These are phyloP conservation scores for Aporrectodea caliginosa DNA, from an alignment of 1,140 invertebrate species.

Conservation along the genomic window DNA sequence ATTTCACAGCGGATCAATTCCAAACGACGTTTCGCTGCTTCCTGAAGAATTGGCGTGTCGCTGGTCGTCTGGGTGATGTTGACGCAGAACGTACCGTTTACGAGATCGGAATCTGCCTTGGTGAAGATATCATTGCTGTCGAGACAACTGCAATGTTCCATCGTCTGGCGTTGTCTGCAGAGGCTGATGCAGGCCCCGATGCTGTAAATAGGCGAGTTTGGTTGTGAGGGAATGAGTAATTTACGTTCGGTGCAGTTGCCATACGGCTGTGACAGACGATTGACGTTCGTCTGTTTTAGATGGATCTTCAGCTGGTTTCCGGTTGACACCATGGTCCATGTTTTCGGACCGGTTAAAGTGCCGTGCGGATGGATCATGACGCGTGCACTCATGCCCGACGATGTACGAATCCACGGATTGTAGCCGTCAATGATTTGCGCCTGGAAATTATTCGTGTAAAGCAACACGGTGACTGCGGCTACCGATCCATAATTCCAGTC, in stretches of 20 bases:
- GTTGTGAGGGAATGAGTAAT: not conserved
- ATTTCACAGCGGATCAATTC: no score
- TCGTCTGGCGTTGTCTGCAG: not conserved
- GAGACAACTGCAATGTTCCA: not conserved
- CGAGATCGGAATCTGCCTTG: not conserved
- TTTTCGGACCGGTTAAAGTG: not conserved
- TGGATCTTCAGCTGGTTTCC: not conserved
- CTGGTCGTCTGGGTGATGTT: not conserved
- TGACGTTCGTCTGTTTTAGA: not conserved
- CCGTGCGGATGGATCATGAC: not conserved
- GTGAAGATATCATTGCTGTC: not conserved
- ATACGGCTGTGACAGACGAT: not conserved
- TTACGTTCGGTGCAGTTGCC: not conserved
- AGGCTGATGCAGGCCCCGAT: not conserved
- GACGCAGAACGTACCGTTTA: not conserved
- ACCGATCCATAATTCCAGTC: not conserved
- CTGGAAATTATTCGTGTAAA: not conserved
- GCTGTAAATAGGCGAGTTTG: not conserved
- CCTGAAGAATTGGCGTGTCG: no score
- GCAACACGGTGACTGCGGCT: not conserved
- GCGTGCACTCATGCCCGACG: not conserved
- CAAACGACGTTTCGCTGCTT: no score
- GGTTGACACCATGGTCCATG: not conserved
- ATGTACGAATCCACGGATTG: not conserved
- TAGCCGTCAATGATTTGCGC: not conserved